A percentile compares a stretch with the other conserved stretches of the same genome.
Conservation (phyloP, 2,888 invertebrate species). For the Dorcus hopei region DNA sequence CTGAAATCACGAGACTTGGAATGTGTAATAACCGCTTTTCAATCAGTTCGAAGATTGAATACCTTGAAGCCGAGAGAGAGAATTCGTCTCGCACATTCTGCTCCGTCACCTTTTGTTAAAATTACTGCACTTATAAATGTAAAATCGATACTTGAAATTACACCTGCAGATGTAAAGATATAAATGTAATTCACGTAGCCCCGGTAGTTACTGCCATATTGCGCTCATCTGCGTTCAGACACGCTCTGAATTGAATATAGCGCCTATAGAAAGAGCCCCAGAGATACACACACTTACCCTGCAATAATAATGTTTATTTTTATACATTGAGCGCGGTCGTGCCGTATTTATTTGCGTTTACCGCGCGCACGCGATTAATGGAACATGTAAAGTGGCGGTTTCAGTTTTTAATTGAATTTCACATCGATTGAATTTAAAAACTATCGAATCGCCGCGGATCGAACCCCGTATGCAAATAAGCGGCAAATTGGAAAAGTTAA, state of each 20-base stretch:
- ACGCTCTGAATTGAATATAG: slow-evolving; percentile 19
- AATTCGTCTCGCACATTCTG: too few species aligned
- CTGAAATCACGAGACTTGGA: too few species aligned
- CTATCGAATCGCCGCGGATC: neutral
- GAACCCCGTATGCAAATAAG: neutral
- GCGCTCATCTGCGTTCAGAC: slow-evolving; percentile 25
- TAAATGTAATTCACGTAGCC: slow-evolving; percentile 35
- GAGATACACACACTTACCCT: neutral
- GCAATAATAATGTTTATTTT: neutral
- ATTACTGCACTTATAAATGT: slow-evolving; percentile 23
- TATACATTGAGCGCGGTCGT: neutral
- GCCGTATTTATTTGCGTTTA: neutral
- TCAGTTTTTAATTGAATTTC: slow-evolving; percentile 1
- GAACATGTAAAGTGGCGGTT: neutral
- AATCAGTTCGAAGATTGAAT: too few species aligned
- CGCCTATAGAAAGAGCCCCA: slow-evolving; percentile 3
- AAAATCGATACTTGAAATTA: slow-evolving; percentile 35
- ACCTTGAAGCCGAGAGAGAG: too few species aligned
- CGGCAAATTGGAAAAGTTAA: neutral
- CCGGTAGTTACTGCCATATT: slow-evolving; percentile 26
- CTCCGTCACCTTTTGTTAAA: neutral
- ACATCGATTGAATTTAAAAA: neutral
- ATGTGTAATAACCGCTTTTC: too few species aligned
- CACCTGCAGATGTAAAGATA: slow-evolving; percentile 35
- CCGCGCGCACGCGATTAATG: neutral